A percentile compares a stretch with the other conserved stretches of the same genome.
These are phyloP conservation scores for Romanogobio albipinnatus DNA, from an alignment of 2,113 vertebrate genomes.

Conservation along the genomic window DNA sequence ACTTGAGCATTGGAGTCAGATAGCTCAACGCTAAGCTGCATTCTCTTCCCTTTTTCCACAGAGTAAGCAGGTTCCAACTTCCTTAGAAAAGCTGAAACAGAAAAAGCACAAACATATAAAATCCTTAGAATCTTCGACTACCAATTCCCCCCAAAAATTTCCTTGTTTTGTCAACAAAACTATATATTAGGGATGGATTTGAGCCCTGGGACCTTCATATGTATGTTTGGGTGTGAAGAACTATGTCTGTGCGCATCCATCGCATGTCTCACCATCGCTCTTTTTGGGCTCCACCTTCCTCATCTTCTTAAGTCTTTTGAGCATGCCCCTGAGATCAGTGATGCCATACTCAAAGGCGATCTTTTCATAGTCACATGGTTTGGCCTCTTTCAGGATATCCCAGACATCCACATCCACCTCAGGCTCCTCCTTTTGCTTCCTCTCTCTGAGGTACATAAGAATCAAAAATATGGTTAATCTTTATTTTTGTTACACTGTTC, in stretches of 20 bases:
- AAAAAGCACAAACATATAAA: not conserved
- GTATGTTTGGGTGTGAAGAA: not conserved
- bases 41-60: conserved; percentile 84
- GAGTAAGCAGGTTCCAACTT: conserved; percentile 86
- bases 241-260: not conserved
- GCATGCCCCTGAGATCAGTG: conserved; percentile 91
- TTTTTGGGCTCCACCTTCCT: conserved; percentile 83
- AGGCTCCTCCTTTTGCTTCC: conserved; percentile 62
- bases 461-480: not conserved
- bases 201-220: not conserved
- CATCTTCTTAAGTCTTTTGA: conserved; percentile 87
- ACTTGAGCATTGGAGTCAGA: conserved; percentile 75
- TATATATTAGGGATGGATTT: not conserved
- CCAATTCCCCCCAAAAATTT: not conserved
- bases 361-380: conserved; percentile 90
- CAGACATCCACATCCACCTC: conserved; percentile 83
- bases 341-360: conserved; percentile 92
- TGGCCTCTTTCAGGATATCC: conserved; percentile 86
- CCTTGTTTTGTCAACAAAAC: not conserved
- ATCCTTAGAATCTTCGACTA: not conserved
- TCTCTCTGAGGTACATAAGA: conserved; percentile 20
- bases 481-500: too few species aligned
- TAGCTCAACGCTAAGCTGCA: conserved; percentile 82
- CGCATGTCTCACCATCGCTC: conserved; percentile 80
- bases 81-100: conserved; percentile 80